phyloP scores from a whole-genome alignment of 1,140 invertebrate genomes.

The Andrena cerasifolii region DNA sequence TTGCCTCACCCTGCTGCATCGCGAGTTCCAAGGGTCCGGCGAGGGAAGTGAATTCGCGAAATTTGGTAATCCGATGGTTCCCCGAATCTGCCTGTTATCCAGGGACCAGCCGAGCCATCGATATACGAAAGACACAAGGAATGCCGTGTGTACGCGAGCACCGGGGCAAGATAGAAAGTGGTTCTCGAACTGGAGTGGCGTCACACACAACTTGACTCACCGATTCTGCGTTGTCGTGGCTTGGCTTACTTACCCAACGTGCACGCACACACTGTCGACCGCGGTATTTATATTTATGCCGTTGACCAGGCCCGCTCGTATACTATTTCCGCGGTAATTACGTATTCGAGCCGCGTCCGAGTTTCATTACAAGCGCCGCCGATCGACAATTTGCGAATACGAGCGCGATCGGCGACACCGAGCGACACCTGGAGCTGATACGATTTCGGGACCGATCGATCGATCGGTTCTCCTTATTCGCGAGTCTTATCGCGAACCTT shows the following conservation, averaged over 20 bases:
- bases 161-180: conserved; percentile 44
- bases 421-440: no score
- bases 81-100: neutral
- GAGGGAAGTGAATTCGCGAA: neutral
- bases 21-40: neutral
- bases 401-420: no score
- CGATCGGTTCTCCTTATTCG: no score
- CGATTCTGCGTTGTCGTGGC: conserved; percentile 29
- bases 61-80: neutral
- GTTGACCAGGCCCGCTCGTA: conserved; percentile 30
- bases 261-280: conserved; percentile 19
- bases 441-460: neutral
- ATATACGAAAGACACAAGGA: conserved; percentile 26
- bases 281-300: conserved; percentile 53
- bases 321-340: conserved; percentile 52
- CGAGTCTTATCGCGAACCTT: neutral
- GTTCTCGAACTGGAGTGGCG: conserved; percentile 36
- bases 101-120: conserved; percentile 8
- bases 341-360: conserved; percentile 33
- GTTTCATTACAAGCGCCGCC: conserved; percentile 14
- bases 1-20: conserved; percentile 12
- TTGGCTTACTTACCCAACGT: conserved; percentile 24
- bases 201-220: conserved; percentile 46
- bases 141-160: conserved; percentile 26
- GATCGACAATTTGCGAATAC: conserved; percentile 21